Percentiles rank a stretch among this genome's conserved stretches.
These are phyloP conservation scores for Thripadectes ignobilis DNA, from an alignment of 2,797 vertebrate genomes.

Conservation along the genomic window DNA sequence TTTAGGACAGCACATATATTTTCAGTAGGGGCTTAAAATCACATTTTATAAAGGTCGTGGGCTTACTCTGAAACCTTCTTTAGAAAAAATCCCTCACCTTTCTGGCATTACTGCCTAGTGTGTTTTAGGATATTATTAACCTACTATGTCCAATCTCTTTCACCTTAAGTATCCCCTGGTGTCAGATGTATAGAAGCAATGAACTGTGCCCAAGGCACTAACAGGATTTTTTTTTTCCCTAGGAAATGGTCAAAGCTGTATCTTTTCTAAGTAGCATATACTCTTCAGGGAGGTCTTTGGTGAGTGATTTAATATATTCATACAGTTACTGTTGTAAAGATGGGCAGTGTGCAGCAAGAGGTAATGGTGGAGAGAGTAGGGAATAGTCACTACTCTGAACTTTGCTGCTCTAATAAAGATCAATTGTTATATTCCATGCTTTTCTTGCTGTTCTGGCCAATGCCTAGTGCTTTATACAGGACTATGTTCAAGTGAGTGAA, in stretches of 20 bases:
- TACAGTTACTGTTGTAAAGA: not conserved
- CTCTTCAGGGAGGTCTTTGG: not conserved
- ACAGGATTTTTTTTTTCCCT: not conserved
- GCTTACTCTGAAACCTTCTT: not conserved
- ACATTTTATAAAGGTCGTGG: not conserved
- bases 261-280: not conserved
- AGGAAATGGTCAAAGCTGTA: not conserved
- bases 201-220: not conserved
- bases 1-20: not conserved
- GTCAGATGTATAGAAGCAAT: not conserved
- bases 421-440: not conserved
- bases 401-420: not conserved
- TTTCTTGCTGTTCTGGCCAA: not conserved
- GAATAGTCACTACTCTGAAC: not conserved
- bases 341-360: not conserved
- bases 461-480: not conserved
- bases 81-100: not conserved
- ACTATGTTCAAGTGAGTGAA: not conserved
- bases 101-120: not conserved
- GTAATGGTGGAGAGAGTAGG: not conserved
- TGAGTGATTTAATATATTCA: not conserved
- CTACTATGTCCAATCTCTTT: not conserved
- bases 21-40: not conserved
- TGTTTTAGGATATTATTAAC: not conserved
- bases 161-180: not conserved